A percentile compares a stretch with the other conserved stretches of the same genome.
Conservation (phyloP, 1,140 invertebrate genomes). For the Diploscapter pachys region DNA sequence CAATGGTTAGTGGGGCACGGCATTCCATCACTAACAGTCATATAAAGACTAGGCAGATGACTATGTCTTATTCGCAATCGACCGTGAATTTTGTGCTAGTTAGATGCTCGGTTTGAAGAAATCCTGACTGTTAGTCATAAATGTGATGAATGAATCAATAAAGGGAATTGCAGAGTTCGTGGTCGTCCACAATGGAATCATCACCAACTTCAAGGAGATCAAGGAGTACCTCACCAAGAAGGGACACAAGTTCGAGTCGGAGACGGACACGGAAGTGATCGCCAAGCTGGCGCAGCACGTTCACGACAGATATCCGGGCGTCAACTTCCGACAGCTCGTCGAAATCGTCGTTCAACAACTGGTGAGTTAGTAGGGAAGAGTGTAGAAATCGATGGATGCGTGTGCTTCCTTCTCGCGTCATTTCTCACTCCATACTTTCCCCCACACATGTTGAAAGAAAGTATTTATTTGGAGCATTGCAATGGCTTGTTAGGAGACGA, state of each 20-base stretch:
- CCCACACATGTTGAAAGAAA: background rate
- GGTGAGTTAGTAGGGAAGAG: slow-evolving; percentile 62
- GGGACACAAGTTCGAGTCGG: slow-evolving; percentile 87
- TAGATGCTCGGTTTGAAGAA: background rate
- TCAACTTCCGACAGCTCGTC: slow-evolving; percentile 88
- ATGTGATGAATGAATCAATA: background rate
- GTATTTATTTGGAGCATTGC: no score
- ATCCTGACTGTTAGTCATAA: no score
- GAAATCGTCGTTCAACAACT: slow-evolving; percentile 96
- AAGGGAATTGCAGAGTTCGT: slow-evolving; percentile 72
- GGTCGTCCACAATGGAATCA: slow-evolving; percentile 97
- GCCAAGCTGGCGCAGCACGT: slow-evolving; percentile 93
- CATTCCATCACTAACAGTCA: no score
- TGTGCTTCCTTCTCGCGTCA: no score
- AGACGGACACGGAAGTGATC: slow-evolving; percentile 97
- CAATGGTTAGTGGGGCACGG: slow-evolving; percentile 64
- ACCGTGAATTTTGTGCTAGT: slow-evolving; percentile 9
- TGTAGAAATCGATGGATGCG: no score
- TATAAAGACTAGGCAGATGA: no score
- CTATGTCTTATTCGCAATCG: no score
- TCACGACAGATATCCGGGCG: slow-evolving; percentile 79
- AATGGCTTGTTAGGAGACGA: no score
- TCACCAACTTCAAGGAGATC: slow-evolving; percentile 98
- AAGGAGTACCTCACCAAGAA: slow-evolving; percentile 78
- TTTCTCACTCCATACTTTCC: background rate